A percentile compares a stretch with the other conserved stretches of the same genome.
phyloP scores from a whole-genome alignment of 1,140 invertebrate species.

The Drosophila punjabiensis region DNA sequence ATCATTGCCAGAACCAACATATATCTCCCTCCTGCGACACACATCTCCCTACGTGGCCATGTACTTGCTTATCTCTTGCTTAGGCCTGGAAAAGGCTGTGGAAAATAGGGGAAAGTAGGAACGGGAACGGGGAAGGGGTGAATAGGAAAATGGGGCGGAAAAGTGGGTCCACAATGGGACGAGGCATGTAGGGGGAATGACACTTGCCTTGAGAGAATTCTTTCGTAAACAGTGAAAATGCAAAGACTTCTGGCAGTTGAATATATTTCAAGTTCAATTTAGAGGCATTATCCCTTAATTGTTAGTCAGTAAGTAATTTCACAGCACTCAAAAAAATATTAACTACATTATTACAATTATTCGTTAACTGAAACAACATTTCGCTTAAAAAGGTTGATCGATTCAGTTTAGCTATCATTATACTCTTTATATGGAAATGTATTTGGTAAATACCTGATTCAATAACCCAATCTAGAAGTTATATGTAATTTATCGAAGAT shows the following conservation, averaged over 20 bases:
- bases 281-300: background rate
- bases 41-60: background rate
- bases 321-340: too few relatives aligned
- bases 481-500: background rate
- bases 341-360: too few relatives aligned
- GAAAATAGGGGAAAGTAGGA: too few relatives aligned
- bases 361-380: too few relatives aligned
- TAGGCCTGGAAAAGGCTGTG: background rate
- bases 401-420: background rate
- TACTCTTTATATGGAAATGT: background rate
- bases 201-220: background rate
- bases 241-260: background rate
- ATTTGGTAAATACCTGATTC: background rate
- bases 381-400: too few relatives aligned
- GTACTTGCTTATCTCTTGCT: background rate
- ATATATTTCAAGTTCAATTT: background rate
- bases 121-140: too few relatives aligned
- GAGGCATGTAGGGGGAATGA: background rate
- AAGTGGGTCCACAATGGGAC: background rate
- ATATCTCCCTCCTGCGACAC: background rate
- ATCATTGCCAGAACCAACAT: constrained; percentile 3
- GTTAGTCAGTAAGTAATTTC: background rate
- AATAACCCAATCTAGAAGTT: background rate
- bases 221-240: background rate
- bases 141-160: background rate